These are phyloP conservation scores for Teleiodes luculella DNA, from an alignment of 2,888 invertebrate species.

Conservation along the genomic window DNA sequence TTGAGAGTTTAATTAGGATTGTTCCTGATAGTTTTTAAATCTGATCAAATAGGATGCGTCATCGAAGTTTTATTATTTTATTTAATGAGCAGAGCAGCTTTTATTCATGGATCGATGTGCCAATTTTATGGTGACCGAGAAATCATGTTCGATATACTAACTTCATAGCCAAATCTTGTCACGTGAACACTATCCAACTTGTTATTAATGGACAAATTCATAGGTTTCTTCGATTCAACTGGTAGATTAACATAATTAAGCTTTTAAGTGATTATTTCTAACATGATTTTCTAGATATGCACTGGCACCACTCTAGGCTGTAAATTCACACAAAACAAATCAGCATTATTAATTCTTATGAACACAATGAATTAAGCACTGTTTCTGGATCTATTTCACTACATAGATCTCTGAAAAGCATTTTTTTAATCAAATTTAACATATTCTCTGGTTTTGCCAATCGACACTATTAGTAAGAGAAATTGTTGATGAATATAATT, in stretches of 20 bases:
- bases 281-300: no score
- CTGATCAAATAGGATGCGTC: slow-evolving; percentile 51
- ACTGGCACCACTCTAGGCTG: no score
- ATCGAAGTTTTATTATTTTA: slow-evolving; percentile 30
- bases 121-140: slow-evolving; percentile 14
- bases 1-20: slow-evolving; percentile 45
- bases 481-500: slow-evolving; percentile 6
- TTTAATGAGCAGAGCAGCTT: slow-evolving; percentile 25
- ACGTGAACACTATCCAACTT: no score
- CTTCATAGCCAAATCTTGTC: no score
- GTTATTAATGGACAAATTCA: no score
- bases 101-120: slow-evolving; percentile 19
- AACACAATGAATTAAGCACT: not conserved
- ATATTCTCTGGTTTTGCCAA: not conserved
- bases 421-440: not conserved
- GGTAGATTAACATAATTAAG: no score
- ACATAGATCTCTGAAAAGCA: slow-evolving; percentile 4
- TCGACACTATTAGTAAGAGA: slow-evolving; percentile 1
- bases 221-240: no score
- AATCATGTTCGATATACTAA: not conserved
- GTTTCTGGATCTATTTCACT: not conserved
- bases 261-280: no score
- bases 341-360: not conserved
- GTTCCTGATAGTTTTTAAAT: slow-evolving; percentile 60
- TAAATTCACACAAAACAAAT: no score